These are phyloP conservation scores for Heteropelma amictum DNA, from an alignment of 2,888 invertebrate species.

Conservation along the genomic window DNA sequence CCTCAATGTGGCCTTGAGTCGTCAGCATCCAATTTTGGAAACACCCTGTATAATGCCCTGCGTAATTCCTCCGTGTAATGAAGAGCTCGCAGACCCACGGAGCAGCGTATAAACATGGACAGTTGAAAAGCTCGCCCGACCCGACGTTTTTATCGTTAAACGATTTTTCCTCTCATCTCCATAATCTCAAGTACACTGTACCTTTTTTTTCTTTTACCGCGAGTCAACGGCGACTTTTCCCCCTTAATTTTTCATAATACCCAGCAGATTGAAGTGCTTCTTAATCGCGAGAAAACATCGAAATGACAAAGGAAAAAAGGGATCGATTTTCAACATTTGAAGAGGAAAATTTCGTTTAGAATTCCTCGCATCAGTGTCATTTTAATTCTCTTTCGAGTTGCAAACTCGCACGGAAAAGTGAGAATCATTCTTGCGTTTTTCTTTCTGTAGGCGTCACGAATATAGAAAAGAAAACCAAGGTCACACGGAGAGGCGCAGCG, in stretches of 20 bases:
- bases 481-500: not conserved
- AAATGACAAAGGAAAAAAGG: too few relatives aligned
- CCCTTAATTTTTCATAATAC: too few relatives aligned
- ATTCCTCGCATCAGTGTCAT: too few relatives aligned
- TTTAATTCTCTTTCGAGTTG: too few relatives aligned
- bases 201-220: conserved; percentile 5
- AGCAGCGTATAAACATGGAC: not conserved
- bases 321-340: too few relatives aligned
- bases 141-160: conserved; percentile 34
- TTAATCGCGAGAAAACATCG: too few relatives aligned
- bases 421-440: too few relatives aligned
- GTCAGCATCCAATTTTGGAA: not conserved
- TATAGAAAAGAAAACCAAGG: not conserved
- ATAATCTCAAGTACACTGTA: conserved; percentile 23
- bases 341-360: too few relatives aligned
- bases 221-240: not conserved
- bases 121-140: conserved; percentile 7
- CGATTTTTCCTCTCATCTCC: conserved; percentile 40
- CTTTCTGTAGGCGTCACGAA: not conserved
- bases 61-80: conserved; percentile 16
- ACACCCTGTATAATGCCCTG: too few relatives aligned
- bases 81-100: not conserved
- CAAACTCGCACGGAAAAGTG: too few relatives aligned
- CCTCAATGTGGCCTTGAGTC: too few relatives aligned
- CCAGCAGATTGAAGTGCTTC: too few relatives aligned